Percentiles rank a stretch among this genome's conserved stretches.
Conservation (phyloP, 2,797 vertebrate genomes). For the Neoniphon sammara region DNA sequence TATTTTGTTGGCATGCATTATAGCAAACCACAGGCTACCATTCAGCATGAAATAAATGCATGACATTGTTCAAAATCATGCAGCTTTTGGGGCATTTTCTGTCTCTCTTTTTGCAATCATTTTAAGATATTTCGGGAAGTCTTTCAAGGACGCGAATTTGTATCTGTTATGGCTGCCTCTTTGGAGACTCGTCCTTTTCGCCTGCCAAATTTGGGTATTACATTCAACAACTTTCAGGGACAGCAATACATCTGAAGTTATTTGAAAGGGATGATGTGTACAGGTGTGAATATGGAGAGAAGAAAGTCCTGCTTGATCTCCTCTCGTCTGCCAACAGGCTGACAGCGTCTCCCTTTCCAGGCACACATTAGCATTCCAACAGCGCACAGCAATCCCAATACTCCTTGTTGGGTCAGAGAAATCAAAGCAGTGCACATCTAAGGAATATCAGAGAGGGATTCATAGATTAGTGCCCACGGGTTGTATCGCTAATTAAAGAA, state of each 20-base stretch:
- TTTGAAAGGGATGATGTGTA: slow-evolving; percentile 63
- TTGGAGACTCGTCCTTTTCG: slow-evolving; percentile 20
- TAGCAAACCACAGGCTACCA: slow-evolving; percentile 19
- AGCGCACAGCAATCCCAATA: slow-evolving; percentile 67
- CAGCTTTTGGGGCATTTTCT: slow-evolving; percentile 19
- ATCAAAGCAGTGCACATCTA: slow-evolving; percentile 85
- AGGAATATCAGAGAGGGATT: slow-evolving; percentile 82
- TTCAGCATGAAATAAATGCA: slow-evolving; percentile 34
- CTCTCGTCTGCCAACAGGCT: slow-evolving; percentile 63
- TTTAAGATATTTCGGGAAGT: slow-evolving; percentile 43
- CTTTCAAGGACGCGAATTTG: slow-evolving; percentile 55
- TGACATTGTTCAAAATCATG: slow-evolving; percentile 19
- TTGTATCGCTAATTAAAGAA: slow-evolving; percentile 83
- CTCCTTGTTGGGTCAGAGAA: slow-evolving; percentile 83
- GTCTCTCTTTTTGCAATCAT: slow-evolving; percentile 15
- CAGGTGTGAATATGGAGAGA: slow-evolving; percentile 63
- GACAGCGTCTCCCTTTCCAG: slow-evolving; percentile 65
- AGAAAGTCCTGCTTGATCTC: slow-evolving; percentile 72
- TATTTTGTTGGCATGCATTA: slow-evolving; percentile 20
- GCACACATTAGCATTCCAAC: slow-evolving; percentile 80
- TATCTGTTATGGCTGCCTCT: slow-evolving; percentile 36
- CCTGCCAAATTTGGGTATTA: slow-evolving; percentile 53
- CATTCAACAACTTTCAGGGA: slow-evolving; percentile 47
- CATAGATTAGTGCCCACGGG: slow-evolving; percentile 82
- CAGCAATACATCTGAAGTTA: slow-evolving; percentile 51